phyloP scores from a whole-genome alignment of 2,113 vertebrate genomes.

The Dascyllus trimaculatus region DNA sequence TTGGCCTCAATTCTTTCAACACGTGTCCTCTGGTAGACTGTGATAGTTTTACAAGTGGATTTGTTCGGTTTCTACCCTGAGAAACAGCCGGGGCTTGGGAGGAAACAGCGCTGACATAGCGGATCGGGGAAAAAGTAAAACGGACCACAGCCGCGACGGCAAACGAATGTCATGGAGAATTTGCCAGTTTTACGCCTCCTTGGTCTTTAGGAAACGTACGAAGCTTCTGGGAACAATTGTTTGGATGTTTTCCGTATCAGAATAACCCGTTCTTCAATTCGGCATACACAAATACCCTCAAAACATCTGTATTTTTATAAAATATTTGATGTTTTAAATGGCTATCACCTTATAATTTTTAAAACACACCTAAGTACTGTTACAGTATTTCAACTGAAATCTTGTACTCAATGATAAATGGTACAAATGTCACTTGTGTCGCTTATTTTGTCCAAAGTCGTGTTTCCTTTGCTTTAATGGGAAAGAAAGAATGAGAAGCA shows the following conservation, averaged over 20 bases:
- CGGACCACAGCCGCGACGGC: not conserved
- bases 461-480: too few species aligned
- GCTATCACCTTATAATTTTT: too few species aligned
- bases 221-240: fast-evolving
- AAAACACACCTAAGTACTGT: too few species aligned
- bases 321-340: not conserved
- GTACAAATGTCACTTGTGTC: too few species aligned
- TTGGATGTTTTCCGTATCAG: not conserved
- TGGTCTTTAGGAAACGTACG: not conserved
- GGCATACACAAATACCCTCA: not conserved
- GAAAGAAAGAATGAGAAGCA: not conserved
- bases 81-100: not conserved
- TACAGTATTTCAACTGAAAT: too few species aligned
- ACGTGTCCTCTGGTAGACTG: not conserved
- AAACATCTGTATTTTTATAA: not conserved
- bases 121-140: slow-evolving; percentile 1
- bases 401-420: too few species aligned
- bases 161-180: not conserved
- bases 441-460: too few species aligned
- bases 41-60: not conserved
- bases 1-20: not conserved
- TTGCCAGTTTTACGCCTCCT: not conserved
- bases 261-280: not conserved
- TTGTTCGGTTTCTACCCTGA: not conserved
- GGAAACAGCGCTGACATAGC: slow-evolving; percentile 19